A percentile compares a stretch with the other conserved stretches of the same genome.
Evolutionary conservation across 2,888 invertebrate species (phyloP).

Genomic region (Odontomyia ornata): DNA sequence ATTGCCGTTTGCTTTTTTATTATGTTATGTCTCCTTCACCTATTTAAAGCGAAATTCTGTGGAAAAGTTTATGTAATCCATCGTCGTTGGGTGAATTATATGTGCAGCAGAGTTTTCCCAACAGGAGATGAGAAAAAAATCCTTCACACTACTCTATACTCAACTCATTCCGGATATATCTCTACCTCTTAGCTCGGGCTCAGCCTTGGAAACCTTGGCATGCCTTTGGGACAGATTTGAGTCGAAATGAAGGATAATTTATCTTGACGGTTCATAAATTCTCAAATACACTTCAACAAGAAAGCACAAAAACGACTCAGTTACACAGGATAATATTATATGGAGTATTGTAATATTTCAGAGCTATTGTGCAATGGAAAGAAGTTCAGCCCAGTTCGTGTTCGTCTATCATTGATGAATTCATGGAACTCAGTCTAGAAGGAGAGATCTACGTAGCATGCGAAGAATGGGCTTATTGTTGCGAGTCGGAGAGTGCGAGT

Average conservation of each 20-base stretch:
- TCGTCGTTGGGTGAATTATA: neutral
- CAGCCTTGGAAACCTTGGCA: neutral
- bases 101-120: neutral
- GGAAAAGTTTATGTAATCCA: conserved; percentile 6
- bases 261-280: conserved; percentile 42
- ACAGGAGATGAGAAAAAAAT: too few relatives aligned
- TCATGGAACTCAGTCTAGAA: neutral
- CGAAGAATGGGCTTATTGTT: too few relatives aligned
- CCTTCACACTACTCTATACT: too few relatives aligned
- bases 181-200: neutral
- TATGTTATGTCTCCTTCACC: neutral
- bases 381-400: conserved; percentile 28
- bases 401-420: conserved; percentile 39
- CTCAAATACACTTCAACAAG: conserved; percentile 22
- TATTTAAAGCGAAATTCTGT: conserved; percentile 3
- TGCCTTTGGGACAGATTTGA: conserved; percentile 26
- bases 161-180: neutral
- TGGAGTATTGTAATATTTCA: conserved; percentile 34
- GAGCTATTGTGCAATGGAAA: conserved; percentile 9
- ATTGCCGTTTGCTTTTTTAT: neutral
- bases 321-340: conserved; percentile 18
- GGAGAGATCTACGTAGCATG: too few relatives aligned
- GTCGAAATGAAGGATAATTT: conserved; percentile 38
- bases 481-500: too few relatives aligned
- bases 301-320: neutral